phyloP scores from a whole-genome alignment of 1,140 invertebrate genomes.

The Atta texana region DNA sequence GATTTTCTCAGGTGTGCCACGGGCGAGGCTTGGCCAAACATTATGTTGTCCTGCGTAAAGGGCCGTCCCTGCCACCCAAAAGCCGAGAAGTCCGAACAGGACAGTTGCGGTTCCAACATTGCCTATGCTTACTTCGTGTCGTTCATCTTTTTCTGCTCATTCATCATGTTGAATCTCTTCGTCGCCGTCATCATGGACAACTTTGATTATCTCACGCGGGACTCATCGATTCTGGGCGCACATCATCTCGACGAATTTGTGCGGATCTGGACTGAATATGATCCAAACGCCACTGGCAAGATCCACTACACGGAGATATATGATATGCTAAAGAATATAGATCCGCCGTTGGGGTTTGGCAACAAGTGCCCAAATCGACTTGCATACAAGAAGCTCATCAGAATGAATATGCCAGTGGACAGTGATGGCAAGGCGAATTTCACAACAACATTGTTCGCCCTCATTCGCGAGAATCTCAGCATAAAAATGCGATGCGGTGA shows the following conservation, averaged over 20 bases:
- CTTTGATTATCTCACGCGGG: conserved; percentile 99
- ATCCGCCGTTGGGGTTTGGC: conserved; percentile 99
- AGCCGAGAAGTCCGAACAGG: conserved; percentile 88
- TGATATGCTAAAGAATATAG: conserved; percentile 99
- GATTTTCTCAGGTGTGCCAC: conserved; percentile 96
- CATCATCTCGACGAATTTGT: conserved; percentile 99
- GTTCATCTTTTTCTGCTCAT: conserved; percentile 99
- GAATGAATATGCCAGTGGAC: conserved; percentile 99
- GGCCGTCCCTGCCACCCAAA: conserved; percentile 92
- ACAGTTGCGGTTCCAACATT: conserved; percentile 97
- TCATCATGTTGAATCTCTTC: conserved; percentile 99
- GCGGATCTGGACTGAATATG: conserved; percentile 99
- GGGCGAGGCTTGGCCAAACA: conserved; percentile 99
- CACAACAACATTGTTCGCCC: conserved; percentile 99
- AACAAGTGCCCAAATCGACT: conserved; percentile 99
- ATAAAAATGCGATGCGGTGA: conserved; percentile 99
- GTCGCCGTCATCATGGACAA: conserved; percentile 99
- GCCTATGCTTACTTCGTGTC: conserved; percentile 99
- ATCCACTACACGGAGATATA: conserved; percentile 99
- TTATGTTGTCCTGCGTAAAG: conserved; percentile 98
- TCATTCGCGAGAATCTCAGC: conserved; percentile 99
- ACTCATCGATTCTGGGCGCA: conserved; percentile 99
- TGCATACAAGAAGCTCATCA: conserved; percentile 99
- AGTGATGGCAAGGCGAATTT: conserved; percentile 99
- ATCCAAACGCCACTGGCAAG: conserved; percentile 99